Percentiles rank a stretch among this genome's conserved stretches.
Conservation (phyloP, 2,888 invertebrate genomes). For the Drosophila rubida region DNA sequence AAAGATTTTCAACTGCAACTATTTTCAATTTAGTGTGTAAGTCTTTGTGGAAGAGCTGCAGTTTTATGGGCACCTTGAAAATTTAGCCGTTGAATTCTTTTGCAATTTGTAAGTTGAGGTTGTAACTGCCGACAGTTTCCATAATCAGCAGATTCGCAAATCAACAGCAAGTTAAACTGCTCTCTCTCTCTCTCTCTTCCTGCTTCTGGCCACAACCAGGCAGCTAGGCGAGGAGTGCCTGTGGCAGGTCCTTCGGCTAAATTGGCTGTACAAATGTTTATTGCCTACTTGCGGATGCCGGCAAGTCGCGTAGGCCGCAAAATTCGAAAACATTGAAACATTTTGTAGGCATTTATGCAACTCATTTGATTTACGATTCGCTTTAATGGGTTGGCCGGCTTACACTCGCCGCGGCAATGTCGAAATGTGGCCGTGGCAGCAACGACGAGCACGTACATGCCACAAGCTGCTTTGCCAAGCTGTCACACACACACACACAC, state of each 20-base stretch:
- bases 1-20: too few species aligned
- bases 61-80: neutral
- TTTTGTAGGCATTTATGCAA: slow-evolving; percentile 77
- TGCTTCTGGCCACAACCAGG: neutral
- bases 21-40: too few species aligned
- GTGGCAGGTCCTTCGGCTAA: slow-evolving; percentile 28
- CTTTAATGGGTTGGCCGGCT: slow-evolving; percentile 62
- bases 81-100: neutral
- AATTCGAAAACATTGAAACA: slow-evolving; percentile 76
- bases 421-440: slow-evolving; percentile 24
- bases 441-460: slow-evolving; percentile 76
- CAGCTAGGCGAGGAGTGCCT: slow-evolving; percentile 1
- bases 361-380: slow-evolving; percentile 76
- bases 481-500: slow-evolving; percentile 29
- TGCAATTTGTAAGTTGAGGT: neutral
- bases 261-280: slow-evolving; percentile 57
- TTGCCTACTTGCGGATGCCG: slow-evolving; percentile 48
- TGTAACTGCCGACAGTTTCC: slow-evolving; percentile 15
- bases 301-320: slow-evolving; percentile 47
- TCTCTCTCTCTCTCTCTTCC: neutral
- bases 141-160: slow-evolving; percentile 33
- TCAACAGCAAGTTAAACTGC: slow-evolving; percentile 21
- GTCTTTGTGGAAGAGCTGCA: neutral
- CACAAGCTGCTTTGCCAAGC: slow-evolving; percentile 75
- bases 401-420: slow-evolving; percentile 11